Evolutionary conservation across 2,113 vertebrate genomes (phyloP), one percentile per base, ranked within the genome.

Genomic region (Percina caprodes): DNA sequence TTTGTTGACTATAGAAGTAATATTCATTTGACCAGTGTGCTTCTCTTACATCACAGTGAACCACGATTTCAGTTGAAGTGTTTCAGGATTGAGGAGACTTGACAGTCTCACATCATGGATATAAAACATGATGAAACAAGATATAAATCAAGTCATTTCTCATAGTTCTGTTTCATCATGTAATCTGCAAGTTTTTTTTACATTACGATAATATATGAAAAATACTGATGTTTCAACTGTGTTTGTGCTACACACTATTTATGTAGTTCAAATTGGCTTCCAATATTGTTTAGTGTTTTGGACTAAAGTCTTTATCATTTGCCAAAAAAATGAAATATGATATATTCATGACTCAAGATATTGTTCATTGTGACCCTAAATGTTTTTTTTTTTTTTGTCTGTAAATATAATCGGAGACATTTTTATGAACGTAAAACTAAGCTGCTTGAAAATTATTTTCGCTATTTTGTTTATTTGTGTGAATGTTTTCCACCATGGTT

Each of bases 401-500:
- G 92, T 94, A 94, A 92, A 94, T 94, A 93, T 91, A 85, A 89
- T 80, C 72, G 58, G 72, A 91, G 48, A 93, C 88, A 90, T 94
- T 94, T 93, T 90, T 94, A 93, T 90, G 90, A 91, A 86, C 70
- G 59, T 88, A 42, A 91, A 89, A 83, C 62, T 88, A 78, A 76
- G 45, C 55, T 88, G 79, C 77, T 80, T 88, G 76, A 80, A 83
- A 85, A 73, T 23, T 0, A 49, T 73, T 77, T 61, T 77, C 52
- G 74, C 51, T 46, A 1, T 69, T 39, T 49, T n/a, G 26, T 69
- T 46, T 3, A 19, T 39, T 52, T 12, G 6, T 60, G 42, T 42
- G 24, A 56, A 49, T 73, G 16, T 5, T n/a, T 21, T 48, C 21
- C 24, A 5, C 33, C 13, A 14, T n/a, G 54, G 26, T 39, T 10